phyloP scores from a whole-genome alignment of 37 sponge, comb jelly and placozoan species.

The Axinella damicornis region DNA sequence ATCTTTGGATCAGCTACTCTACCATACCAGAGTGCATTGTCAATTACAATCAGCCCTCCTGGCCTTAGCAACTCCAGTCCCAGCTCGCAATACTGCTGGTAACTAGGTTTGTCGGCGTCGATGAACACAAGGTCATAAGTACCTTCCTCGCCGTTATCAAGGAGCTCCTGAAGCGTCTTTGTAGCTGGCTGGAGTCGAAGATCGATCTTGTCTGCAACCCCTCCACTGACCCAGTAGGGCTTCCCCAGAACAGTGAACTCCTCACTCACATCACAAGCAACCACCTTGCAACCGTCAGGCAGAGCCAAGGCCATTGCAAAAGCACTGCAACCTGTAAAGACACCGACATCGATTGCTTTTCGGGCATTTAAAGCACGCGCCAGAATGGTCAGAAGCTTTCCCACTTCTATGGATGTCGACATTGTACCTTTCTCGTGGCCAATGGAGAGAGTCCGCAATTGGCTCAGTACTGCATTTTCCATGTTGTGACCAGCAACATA shows the following conservation, averaged over 20 bases:
- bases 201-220: constrained; percentile 82
- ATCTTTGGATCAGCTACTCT: constrained; percentile 57
- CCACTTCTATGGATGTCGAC: constrained; percentile 64
- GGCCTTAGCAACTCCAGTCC: constrained; percentile 64
- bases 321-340: constrained; percentile 86
- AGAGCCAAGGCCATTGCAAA: constrained; percentile 79
- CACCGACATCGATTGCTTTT: constrained; percentile 85
- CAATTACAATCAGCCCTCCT: constrained; percentile 86
- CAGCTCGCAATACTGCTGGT: constrained; percentile 64
- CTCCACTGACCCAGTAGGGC: constrained; percentile 86
- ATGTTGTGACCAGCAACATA: constrained; percentile 32
- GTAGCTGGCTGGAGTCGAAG: constrained; percentile 79
- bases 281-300: constrained; percentile 78
- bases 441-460: constrained; percentile 12
- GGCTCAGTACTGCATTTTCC: constrained; percentile 26
- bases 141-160: constrained; percentile 76
- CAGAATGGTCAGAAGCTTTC: constrained; percentile 67
- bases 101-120: constrained; percentile 87
- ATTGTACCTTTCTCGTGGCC: constrained; percentile 32
- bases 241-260: constrained; percentile 66
- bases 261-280: constrained; percentile 82
- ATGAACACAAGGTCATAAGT: constrained; percentile 88
- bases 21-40: constrained; percentile 88
- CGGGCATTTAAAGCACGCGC: constrained; percentile 55
- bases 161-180: constrained; percentile 74